Base-by-base conservation (phyloP, 2,888 invertebrate species). In the Coecobrya sp. region DNA sequence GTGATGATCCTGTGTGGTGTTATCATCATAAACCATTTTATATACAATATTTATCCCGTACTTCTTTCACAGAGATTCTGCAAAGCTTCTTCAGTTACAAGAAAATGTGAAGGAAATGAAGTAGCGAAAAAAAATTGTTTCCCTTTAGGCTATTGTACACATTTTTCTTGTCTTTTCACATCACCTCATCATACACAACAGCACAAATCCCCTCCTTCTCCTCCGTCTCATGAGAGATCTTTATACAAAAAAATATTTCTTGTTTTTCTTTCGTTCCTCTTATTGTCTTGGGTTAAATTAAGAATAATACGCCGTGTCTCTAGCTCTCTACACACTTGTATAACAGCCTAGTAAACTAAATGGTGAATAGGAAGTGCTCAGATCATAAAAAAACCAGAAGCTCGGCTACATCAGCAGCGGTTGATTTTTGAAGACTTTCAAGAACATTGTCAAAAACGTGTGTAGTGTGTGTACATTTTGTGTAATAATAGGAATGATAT, bases 381-480 rank as follows among this genome's bases (percentile, higher is more conserved):
- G 36, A 68, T 68, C 36, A 4, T 30, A 68, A 30, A 68, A 68
- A 68, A 30, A 16, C 36, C 30, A 36, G 36, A n/a, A 65, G 11
- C 10, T 4, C 2, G 10, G 22, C 22, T 7, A 59, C n/a, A n/a
- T n/a, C 52, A 68, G 36, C 68, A 79, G 86, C n/a, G 70, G 70
- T 65, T 10, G 81, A 88, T 81, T 88, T 88, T 88, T 65, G 88
- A 88, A 88, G 68, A 65, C 22, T 88, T 68, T 88, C 88, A 79
- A 62, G 25, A 88, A 88, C 88, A 88, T 76, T 45, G n/a, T 16
- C 22, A 27, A 45, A n/a, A 11, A 10, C 22, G 19, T 42, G 36
- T 13, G n/a, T n/a, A n/a, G n/a, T n/a, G n/a, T n/a, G n/a, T n/a
- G n/a, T n/a, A n/a, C n/a, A n/a, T n/a, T n/a, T n/a, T n/a, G 1